Evolutionary conservation across 2,113 vertebrate species (phyloP).

Genomic region (Chionodraco myersi): DNA sequence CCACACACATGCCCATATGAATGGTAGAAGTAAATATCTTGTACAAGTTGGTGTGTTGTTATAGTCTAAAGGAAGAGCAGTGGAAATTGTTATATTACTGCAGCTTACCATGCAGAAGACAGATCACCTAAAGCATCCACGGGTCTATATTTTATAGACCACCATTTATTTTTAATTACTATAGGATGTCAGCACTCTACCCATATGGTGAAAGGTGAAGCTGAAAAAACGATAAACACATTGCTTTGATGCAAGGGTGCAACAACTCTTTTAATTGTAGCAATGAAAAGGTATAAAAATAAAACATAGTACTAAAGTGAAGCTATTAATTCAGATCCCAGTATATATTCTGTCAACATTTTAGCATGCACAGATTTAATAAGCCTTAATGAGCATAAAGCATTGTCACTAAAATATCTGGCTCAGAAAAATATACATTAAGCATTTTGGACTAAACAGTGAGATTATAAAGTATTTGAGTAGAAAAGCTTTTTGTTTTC

Average conservation of each 20-base stretch:
- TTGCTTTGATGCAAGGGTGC: neutral
- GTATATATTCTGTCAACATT: neutral
- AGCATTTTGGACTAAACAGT: neutral
- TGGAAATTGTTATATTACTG: neutral
- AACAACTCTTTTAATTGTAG: slow-evolving; percentile 23
- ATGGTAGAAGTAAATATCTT: neutral
- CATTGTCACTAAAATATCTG: neutral
- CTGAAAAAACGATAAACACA: neutral
- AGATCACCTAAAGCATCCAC: neutral
- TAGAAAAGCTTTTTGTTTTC: neutral
- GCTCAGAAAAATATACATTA: neutral
- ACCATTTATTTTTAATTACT: neutral
- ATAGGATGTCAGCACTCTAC: neutral
- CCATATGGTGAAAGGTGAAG: too few species aligned
- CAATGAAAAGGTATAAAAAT: slow-evolving; percentile 20
- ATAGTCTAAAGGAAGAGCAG: neutral
- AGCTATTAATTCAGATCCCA: neutral
- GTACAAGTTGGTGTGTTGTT: neutral
- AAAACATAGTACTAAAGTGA: slow-evolving; percentile 24
- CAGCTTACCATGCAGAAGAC: neutral
- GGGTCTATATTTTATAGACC: too few species aligned
- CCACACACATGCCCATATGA: neutral
- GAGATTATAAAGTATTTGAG: neutral
- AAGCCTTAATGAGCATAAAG: slow-evolving; percentile 16
- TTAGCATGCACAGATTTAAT: slow-evolving; percentile 11